Percentiles rank a stretch among this genome's conserved stretches.
These are phyloP conservation scores for Pseudanteris insignis DNA, from an alignment of 2,888 invertebrate species.

Conservation along the genomic window DNA sequence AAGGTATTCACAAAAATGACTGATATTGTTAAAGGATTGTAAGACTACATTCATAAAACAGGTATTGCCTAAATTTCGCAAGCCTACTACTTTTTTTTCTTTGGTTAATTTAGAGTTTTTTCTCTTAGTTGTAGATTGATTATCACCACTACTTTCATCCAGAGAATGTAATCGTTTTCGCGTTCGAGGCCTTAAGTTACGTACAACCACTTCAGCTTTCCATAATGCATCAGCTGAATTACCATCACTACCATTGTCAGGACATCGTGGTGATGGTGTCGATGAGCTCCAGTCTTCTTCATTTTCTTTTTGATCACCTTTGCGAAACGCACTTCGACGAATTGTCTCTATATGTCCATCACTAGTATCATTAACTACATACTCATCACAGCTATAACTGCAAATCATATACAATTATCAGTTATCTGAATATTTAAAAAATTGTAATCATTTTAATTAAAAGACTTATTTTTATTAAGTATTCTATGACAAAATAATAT, in stretches of 20 bases:
- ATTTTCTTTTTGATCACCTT: slow-evolving; percentile 60
- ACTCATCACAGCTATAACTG: slow-evolving; percentile 84
- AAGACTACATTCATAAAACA: slow-evolving; percentile 89
- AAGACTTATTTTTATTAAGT: too few species aligned
- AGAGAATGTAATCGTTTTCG: slow-evolving; percentile 72
- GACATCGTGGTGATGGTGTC: slow-evolving; percentile 52
- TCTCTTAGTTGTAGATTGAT: slow-evolving; percentile 60
- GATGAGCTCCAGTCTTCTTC: slow-evolving; percentile 61
- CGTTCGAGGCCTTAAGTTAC: slow-evolving; percentile 71
- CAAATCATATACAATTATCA: slow-evolving; percentile 51
- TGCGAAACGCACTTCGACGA: slow-evolving; percentile 64
- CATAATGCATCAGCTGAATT: slow-evolving; percentile 63
- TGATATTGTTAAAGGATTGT: slow-evolving; percentile 85
- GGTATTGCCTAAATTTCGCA: slow-evolving; percentile 84
- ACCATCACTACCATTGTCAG: slow-evolving; percentile 57
- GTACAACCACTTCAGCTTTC: slow-evolving; percentile 68
- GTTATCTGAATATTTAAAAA: too few species aligned
- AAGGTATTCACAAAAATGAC: slow-evolving; percentile 84
- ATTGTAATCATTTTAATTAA: too few species aligned
- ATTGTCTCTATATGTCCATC: slow-evolving; percentile 70
- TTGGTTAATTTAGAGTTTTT: slow-evolving; percentile 68
- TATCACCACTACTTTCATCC: slow-evolving; percentile 70
- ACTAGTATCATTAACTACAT: slow-evolving; percentile 77
- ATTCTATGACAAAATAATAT: too few species aligned
- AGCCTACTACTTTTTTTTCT: slow-evolving; percentile 76